phyloP scores from a whole-genome alignment of 1,140 invertebrate species.

The Drosophila lacteicornis region DNA sequence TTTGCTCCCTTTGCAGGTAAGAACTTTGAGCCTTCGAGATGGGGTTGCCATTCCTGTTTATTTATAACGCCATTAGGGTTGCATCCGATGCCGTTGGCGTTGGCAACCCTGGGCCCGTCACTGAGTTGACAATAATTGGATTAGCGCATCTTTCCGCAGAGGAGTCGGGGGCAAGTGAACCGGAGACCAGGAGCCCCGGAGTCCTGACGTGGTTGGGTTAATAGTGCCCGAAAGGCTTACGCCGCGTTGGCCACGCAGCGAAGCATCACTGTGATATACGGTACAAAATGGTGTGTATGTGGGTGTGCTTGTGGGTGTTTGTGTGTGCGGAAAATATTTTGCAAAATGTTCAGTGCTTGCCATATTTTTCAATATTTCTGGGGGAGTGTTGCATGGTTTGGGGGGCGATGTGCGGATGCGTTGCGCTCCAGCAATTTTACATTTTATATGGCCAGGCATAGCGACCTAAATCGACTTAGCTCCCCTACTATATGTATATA shows the following conservation, averaged over 20 bases:
- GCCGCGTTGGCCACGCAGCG: slow-evolving; percentile 67
- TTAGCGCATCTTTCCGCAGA: slow-evolving; percentile 69
- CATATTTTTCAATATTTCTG: slow-evolving; percentile 65
- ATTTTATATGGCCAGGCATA: slow-evolving; percentile 71
- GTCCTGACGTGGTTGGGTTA: slow-evolving; percentile 45
- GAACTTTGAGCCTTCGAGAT: slow-evolving; percentile 14
- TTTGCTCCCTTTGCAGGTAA: slow-evolving; percentile 66
- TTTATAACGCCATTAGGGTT: slow-evolving; percentile 63
- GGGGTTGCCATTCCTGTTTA: slow-evolving; percentile 40
- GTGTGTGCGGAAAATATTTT: slow-evolving; percentile 56
- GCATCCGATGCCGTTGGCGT: slow-evolving; percentile 3
- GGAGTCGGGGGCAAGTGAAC: slow-evolving; percentile 23
- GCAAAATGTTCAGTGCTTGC: slow-evolving; percentile 68
- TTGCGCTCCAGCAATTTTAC: slow-evolving; percentile 73
- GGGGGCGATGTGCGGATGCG: slow-evolving; percentile 15
- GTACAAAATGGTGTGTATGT: slow-evolving; percentile 6
- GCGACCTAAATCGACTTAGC: slow-evolving; percentile 72
- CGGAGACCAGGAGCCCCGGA: background rate
- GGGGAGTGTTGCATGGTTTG: background rate
- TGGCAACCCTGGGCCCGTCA: slow-evolving; percentile 57
- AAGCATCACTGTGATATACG: slow-evolving; percentile 60
- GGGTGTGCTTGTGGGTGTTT: slow-evolving; percentile 1
- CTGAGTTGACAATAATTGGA: slow-evolving; percentile 84
- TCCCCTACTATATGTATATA: slow-evolving; percentile 6
- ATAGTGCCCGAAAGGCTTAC: slow-evolving; percentile 74